phyloP scores from a whole-genome alignment of 2,113 vertebrate species.

The Larimichthys crocea region DNA sequence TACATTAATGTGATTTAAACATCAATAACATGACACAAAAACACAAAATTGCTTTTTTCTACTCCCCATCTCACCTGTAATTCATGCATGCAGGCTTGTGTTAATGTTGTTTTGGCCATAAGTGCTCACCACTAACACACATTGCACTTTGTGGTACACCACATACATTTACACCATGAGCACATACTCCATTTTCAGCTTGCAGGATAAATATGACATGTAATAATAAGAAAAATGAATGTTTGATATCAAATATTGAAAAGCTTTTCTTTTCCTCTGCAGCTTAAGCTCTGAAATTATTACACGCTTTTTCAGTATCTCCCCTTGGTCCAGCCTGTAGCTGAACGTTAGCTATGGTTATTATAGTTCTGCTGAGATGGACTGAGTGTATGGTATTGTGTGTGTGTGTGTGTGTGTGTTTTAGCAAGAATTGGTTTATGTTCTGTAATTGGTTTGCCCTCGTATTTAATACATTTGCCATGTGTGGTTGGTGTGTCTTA shows the following conservation, averaged over 20 bases:
- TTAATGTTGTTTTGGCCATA: not conserved
- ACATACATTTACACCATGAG: not conserved
- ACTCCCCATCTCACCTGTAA: not conserved
- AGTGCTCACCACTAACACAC: not conserved
- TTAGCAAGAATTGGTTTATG: slow-evolving; percentile 28
- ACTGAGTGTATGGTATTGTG: not conserved
- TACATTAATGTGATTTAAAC: not conserved
- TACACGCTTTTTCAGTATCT: slow-evolving; percentile 23
- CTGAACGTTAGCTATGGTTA: slow-evolving; percentile 36
- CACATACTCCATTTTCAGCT: not conserved
- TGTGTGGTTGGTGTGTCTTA: slow-evolving; percentile 23
- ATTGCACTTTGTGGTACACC: not conserved
- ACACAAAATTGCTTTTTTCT: not conserved
- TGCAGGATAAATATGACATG: slow-evolving; percentile 25
- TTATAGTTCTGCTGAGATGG: slow-evolving; percentile 28
- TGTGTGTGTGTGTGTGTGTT: slow-evolving; percentile 19
- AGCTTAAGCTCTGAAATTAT: slow-evolving; percentile 34
- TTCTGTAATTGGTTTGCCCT: slow-evolving; percentile 64
- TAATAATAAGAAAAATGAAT: slow-evolving; percentile 17
- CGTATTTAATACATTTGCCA: slow-evolving; percentile 39
- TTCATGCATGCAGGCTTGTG: not conserved
- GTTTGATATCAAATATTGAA: slow-evolving; percentile 43
- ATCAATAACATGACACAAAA: not conserved
- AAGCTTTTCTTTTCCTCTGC: slow-evolving; percentile 28
- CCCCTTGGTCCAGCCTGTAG: slow-evolving; percentile 30